Evolutionary conservation across 1,140 invertebrate genomes (phyloP).

Genomic region (Drosophila micromelanica): DNA sequence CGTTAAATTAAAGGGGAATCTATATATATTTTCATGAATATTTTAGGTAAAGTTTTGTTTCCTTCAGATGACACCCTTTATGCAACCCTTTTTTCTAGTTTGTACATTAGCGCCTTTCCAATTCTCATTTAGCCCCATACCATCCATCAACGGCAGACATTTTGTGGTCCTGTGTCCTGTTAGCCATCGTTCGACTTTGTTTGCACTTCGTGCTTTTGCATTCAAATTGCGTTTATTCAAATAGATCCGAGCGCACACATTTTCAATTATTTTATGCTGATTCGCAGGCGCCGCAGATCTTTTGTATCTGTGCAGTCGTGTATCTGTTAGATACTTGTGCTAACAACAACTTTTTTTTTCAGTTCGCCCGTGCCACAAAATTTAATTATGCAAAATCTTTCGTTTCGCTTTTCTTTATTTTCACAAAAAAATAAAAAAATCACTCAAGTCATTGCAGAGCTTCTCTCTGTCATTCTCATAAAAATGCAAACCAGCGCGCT

Average conservation of each 20-base stretch:
- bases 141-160: conserved; percentile 67
- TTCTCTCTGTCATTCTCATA: conserved; percentile 77
- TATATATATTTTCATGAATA: not conserved
- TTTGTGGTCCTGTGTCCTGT: conserved; percentile 25
- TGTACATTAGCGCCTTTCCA: conserved; percentile 36
- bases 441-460: conserved; percentile 67
- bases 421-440: conserved; percentile 42
- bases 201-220: conserved; percentile 82
- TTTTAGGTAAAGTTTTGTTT: not conserved
- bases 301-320: conserved; percentile 60
- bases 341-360: conserved; percentile 30
- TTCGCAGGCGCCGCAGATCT: conserved; percentile 64
- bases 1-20: conserved; percentile 1
- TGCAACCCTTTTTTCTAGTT: conserved; percentile 24
- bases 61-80: not conserved
- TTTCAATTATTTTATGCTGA: conserved; percentile 83
- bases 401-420: conserved; percentile 41
- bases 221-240: conserved; percentile 83
- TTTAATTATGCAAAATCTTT: conserved; percentile 80
- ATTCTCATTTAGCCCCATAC: conserved; percentile 45
- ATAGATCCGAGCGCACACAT: conserved; percentile 76
- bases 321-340: conserved; percentile 43
- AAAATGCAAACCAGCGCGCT: conserved; percentile 75
- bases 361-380: conserved; percentile 49
- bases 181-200: conserved; percentile 68